A percentile compares a stretch with the other conserved stretches of the same genome.
These are phyloP conservation scores for Dioctria linearis DNA, from an alignment of 2,888 invertebrate species.

Conservation along the genomic window DNA sequence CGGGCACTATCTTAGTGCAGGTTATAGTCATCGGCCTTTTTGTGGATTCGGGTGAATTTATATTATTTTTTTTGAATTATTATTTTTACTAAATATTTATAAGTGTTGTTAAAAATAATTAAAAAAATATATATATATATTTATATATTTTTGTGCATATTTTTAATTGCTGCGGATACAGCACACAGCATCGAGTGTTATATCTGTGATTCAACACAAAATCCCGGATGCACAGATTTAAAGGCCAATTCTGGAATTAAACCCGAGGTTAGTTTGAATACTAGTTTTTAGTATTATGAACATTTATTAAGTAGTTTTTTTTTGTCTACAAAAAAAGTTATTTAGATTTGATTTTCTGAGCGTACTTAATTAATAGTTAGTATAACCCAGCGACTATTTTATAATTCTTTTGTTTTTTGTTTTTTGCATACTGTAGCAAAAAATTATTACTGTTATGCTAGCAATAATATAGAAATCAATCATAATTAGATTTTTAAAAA, in stretches of 20 bases:
- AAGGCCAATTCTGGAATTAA: slow-evolving; percentile 66
- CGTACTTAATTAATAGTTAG: not conserved
- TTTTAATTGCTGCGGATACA: slow-evolving; percentile 58
- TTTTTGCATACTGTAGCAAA: too few relatives aligned
- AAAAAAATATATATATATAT: not conserved
- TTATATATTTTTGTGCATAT: slow-evolving; percentile 11
- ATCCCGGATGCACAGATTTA: slow-evolving; percentile 73
- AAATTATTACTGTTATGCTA: too few relatives aligned
- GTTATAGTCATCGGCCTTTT: slow-evolving; percentile 39
- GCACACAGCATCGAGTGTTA: slow-evolving; percentile 73
- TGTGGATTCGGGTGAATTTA: slow-evolving; percentile 18
- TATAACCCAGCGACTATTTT: too few relatives aligned
- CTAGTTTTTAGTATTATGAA: too few relatives aligned
- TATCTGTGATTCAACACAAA: slow-evolving; percentile 73
- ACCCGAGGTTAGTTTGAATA: slow-evolving; percentile 65
- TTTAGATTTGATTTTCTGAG: not conserved
- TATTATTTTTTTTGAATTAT: not conserved
- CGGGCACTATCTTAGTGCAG: slow-evolving; percentile 26
- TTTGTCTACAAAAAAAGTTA: too few relatives aligned
- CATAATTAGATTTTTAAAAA: too few relatives aligned
- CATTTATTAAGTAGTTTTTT: not conserved
- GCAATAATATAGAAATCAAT: too few relatives aligned
- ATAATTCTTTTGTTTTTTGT: too few relatives aligned
- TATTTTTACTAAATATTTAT: not conserved
- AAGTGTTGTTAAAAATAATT: slow-evolving; percentile 20